Percentiles rank a stretch among this genome's conserved stretches.
Conservation (phyloP, 2,797 vertebrate species). For the Malurus splendens region DNA sequence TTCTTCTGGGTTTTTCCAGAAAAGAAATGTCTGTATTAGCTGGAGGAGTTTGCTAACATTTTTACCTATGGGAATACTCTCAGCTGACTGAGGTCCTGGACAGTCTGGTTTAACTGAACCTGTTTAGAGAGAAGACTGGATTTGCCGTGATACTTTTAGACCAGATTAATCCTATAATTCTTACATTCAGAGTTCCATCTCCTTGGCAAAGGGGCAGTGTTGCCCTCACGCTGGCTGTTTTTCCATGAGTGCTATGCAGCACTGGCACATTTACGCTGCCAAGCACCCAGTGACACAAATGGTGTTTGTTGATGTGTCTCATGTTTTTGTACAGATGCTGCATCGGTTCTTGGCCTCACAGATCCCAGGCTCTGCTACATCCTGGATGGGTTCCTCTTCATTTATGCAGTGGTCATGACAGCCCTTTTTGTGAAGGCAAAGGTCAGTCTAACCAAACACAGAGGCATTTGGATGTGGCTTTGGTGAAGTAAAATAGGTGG, state of each 20-base stretch:
- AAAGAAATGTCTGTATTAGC: rapidly evolving
- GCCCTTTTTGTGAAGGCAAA: conserved; percentile 82
- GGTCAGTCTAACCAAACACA: conserved; percentile 67
- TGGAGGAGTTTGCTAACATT: background rate
- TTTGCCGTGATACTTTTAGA: background rate
- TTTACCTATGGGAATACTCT: background rate
- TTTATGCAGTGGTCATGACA: conserved; percentile 86
- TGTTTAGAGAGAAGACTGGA: background rate
- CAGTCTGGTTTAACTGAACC: background rate
- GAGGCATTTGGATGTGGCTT: background rate
- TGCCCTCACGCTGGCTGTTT: background rate
- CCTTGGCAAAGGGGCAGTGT: background rate
- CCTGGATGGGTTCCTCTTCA: conserved; percentile 85
- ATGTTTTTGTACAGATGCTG: conserved; percentile 67
- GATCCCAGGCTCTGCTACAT: conserved; percentile 85
- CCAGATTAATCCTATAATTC: background rate
- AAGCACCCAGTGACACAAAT: background rate
- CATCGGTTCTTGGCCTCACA: conserved; percentile 33
- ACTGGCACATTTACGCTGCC: too few species aligned
- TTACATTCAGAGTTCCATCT: background rate
- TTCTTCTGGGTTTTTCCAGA: background rate
- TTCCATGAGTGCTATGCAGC: background rate
- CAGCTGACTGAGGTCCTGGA: background rate
- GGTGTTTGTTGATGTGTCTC: background rate
- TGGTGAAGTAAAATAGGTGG: background rate